Evolutionary conservation across 2,888 invertebrate genomes (phyloP).

Genomic region (Meta bourneti): DNA sequence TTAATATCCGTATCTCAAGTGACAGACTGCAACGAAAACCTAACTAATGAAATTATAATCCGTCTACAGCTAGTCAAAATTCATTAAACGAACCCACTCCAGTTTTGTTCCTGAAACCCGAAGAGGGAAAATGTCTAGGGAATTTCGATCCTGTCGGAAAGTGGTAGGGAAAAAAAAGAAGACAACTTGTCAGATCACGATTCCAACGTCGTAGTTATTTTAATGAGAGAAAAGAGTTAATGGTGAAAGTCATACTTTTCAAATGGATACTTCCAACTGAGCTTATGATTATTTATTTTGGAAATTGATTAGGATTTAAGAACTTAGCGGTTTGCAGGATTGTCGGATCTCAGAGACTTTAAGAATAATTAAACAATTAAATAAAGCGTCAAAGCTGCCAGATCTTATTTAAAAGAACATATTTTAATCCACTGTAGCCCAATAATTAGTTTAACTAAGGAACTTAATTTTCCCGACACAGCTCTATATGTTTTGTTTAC

Average conservation of each 20-base stretch:
- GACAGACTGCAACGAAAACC: not conserved
- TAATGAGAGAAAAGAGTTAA: not conserved
- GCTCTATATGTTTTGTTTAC: too few species aligned
- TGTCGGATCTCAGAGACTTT: too few species aligned
- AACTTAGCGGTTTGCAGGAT: too few species aligned
- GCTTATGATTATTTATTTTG: not conserved
- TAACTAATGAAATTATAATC: not conserved
- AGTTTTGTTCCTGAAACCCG: too few species aligned
- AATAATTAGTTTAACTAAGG: too few species aligned
- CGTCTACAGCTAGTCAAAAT: not conserved
- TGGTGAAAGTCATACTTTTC: not conserved
- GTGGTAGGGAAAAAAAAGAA: not conserved
- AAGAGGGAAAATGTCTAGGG: not conserved
- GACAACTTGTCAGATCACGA: not conserved
- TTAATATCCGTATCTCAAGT: not conserved
- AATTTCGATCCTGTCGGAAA: not conserved
- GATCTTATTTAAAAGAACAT: too few species aligned
- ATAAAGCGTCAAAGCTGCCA: too few species aligned
- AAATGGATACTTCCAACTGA: not conserved
- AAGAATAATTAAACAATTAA: too few species aligned
- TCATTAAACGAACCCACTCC: not conserved
- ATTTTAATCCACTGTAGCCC: too few species aligned
- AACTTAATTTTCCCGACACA: too few species aligned
- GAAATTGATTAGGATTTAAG: not conserved
- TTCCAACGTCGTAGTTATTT: not conserved